Evolutionary conservation across 2,113 vertebrate genomes (phyloP).

Genomic region (Hippocampus barbouri): DNA sequence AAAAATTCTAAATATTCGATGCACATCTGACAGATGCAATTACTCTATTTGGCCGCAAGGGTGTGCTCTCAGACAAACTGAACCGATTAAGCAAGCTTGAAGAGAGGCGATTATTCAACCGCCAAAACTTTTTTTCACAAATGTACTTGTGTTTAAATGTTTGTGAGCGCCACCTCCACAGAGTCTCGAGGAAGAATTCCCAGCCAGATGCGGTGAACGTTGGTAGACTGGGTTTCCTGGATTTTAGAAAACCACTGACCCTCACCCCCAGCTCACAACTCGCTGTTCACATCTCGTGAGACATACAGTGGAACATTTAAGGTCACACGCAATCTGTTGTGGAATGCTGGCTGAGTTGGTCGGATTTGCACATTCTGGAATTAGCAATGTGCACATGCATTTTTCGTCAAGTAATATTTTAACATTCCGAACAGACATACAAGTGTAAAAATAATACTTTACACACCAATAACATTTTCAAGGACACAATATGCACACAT

Average conservation of each 20-base stretch:
- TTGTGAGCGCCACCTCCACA: slow-evolving; percentile 7
- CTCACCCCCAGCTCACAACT: slow-evolving; percentile 10
- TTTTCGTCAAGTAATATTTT: neutral
- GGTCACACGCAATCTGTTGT: neutral
- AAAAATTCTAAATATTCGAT: neutral
- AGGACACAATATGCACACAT: no score
- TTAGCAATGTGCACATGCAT: neutral
- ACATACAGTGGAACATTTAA: no score
- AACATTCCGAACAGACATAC: neutral
- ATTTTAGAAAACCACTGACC: slow-evolving; percentile 31
- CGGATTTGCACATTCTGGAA: neutral
- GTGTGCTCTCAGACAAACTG: slow-evolving; percentile 21
- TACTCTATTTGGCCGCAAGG: slow-evolving; percentile 25
- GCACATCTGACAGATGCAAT: neutral
- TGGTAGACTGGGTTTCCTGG: slow-evolving; percentile 10
- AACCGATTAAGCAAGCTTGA: neutral
- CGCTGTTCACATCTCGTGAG: slow-evolving; percentile 19
- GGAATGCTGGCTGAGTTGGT: neutral
- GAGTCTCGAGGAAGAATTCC: neutral
- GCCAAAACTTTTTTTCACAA: neutral
- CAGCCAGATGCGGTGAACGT: neutral
- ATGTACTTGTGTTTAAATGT: neutral
- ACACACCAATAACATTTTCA: no score
- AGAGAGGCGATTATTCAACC: neutral
- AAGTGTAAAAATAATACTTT: neutral